These are phyloP conservation scores for Aphelocoma californica DNA, from an alignment of 2,797 vertebrate species.

Conservation along the genomic window DNA sequence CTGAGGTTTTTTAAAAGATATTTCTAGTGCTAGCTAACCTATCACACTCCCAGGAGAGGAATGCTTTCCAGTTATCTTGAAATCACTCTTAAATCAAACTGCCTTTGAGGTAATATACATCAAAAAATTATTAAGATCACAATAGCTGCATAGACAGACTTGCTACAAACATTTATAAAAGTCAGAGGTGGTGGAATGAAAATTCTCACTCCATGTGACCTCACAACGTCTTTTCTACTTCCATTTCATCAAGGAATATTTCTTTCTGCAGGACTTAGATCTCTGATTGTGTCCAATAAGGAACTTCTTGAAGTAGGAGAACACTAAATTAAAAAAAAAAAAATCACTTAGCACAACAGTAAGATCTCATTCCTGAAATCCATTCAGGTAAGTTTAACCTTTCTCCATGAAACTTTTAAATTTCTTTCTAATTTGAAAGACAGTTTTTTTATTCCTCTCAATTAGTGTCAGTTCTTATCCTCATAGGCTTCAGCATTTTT, in stretches of 20 bases:
- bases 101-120: neutral
- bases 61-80: neutral
- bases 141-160: neutral
- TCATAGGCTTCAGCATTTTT: neutral
- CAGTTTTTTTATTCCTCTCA: neutral
- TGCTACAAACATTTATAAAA: neutral
- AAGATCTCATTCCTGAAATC: neutral
- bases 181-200: neutral
- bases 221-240: neutral
- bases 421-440: neutral
- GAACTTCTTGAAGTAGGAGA: neutral
- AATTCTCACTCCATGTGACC: neutral
- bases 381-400: neutral
- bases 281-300: neutral
- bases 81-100: neutral
- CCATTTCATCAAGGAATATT: neutral
- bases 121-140: neutral
- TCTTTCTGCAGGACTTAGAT: neutral
- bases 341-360: neutral
- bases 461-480: neutral
- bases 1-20: neutral
- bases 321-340: neutral
- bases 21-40: neutral
- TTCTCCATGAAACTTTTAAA: neutral
- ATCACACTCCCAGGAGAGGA: neutral